phyloP scores from a whole-genome alignment of 2,888 invertebrate species.

The Protophormia terraenovae region DNA sequence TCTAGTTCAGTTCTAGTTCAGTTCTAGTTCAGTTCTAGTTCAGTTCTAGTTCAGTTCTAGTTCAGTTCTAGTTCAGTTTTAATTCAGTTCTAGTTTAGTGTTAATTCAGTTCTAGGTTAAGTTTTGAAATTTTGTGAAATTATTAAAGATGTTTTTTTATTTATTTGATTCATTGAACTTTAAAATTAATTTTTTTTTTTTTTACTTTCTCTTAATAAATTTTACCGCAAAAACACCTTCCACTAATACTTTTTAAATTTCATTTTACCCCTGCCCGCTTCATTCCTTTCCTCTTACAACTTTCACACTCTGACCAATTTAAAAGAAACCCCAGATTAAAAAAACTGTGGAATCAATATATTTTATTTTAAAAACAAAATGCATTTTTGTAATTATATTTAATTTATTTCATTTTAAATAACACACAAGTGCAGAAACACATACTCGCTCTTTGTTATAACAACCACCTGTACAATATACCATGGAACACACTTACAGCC shows the following conservation, averaged over 20 bases:
- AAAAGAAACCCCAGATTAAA: not conserved
- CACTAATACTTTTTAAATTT: not conserved
- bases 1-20: too few relatives aligned
- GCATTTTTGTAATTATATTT: conserved; percentile 59
- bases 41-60: too few relatives aligned
- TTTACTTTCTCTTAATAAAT: too few relatives aligned
- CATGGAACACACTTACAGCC: not conserved
- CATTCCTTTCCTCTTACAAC: not conserved
- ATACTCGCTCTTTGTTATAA: not conserved
- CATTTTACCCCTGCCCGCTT: not conserved
- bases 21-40: too few relatives aligned
- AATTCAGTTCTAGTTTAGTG: too few relatives aligned
- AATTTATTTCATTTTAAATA: conserved; percentile 54
- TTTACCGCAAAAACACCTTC: not conserved
- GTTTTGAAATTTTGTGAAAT: too few relatives aligned
- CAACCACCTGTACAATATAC: conserved; percentile 16
- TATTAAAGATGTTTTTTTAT: too few relatives aligned
- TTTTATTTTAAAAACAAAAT: conserved; percentile 30
- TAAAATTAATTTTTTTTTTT: too few relatives aligned
- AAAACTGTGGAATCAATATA: not conserved
- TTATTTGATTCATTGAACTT: too few relatives aligned
- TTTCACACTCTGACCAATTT: not conserved
- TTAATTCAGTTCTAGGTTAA: too few relatives aligned
- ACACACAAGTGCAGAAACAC: not conserved
- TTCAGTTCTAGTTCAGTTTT: too few relatives aligned